Conservation (phyloP, 2,888 invertebrate genomes). For the Chaetoderma sp. region DNA sequence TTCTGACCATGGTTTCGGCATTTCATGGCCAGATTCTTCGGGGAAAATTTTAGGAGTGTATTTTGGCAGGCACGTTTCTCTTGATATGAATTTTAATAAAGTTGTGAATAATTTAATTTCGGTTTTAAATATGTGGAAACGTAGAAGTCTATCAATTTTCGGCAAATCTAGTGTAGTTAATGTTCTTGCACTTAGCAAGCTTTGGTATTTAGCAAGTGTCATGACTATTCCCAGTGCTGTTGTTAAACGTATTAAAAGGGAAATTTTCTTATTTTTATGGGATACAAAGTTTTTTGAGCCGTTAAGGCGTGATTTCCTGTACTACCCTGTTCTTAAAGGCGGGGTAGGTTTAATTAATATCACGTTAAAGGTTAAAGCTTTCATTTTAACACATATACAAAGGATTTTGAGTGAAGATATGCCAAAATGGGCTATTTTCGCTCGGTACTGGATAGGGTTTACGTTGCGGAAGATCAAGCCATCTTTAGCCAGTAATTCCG, state of each 20-base stretch:
- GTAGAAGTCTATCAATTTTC: neutral
- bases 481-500: neutral
- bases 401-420: neutral
- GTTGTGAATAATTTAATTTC: neutral
- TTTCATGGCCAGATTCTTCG: neutral
- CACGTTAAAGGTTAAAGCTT: neutral
- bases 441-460: neutral
- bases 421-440: neutral
- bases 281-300: neutral
- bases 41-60: neutral
- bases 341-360: neutral
- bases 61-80: neutral
- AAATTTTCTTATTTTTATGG: neutral
- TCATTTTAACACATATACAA: neutral
- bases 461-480: neutral
- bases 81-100: neutral
- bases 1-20: slow-evolving; percentile 2
- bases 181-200: neutral
- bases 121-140: neutral
- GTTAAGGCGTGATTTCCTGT: neutral
- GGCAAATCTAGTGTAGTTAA: neutral
- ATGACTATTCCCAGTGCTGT: neutral
- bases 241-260: neutral
- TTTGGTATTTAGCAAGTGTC: neutral
- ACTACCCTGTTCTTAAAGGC: neutral